phyloP scores from a whole-genome alignment of 2,797 vertebrate species.

The Alauda arvensis region DNA sequence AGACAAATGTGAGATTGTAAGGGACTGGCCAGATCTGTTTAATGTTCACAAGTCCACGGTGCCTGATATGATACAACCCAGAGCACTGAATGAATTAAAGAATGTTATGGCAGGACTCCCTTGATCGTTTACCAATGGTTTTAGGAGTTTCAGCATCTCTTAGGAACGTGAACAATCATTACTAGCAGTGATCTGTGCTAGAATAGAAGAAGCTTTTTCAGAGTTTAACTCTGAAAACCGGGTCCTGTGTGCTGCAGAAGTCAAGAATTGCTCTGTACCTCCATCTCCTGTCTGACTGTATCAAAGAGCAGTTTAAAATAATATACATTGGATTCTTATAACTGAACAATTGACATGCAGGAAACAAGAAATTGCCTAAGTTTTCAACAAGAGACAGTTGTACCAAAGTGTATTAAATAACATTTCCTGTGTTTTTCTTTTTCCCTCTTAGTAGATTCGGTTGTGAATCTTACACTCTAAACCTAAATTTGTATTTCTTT shows the following conservation, averaged over 20 bases:
- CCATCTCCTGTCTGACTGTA: neutral
- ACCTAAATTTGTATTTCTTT: slow-evolving; percentile 24
- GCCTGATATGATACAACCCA: neutral
- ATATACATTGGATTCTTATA: neutral
- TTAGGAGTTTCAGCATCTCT: neutral
- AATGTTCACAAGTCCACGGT: neutral
- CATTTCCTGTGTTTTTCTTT: neutral
- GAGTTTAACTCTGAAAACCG: neutral
- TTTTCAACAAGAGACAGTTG: neutral
- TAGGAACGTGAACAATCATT: neutral
- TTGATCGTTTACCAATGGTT: neutral
- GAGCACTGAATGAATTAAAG: neutral
- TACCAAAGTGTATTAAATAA: neutral
- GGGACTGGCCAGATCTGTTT: neutral
- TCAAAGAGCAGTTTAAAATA: neutral
- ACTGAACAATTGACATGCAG: neutral
- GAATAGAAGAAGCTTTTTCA: neutral
- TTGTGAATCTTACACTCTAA: neutral
- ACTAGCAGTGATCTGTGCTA: neutral
- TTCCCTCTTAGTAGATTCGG: neutral
- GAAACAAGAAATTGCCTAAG: neutral
- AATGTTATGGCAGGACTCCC: neutral
- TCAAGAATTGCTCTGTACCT: neutral
- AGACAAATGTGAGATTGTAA: neutral
- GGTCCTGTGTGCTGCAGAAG: neutral